These are phyloP conservation scores for Coturnix japonica DNA, from an alignment of 2,113 vertebrate genomes.

Conservation along the genomic window DNA sequence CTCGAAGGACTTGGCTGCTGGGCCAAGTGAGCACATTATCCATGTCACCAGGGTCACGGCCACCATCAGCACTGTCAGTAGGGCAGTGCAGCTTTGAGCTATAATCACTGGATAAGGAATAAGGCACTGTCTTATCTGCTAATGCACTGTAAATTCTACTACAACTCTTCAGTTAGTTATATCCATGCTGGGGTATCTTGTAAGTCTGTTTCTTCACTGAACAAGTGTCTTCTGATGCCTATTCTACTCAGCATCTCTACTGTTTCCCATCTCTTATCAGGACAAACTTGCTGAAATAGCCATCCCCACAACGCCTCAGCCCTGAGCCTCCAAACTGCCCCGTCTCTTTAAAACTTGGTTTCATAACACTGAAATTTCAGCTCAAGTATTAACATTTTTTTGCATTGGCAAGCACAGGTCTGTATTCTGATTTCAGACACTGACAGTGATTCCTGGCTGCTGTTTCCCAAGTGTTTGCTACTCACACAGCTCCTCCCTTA, in stretches of 20 bases:
- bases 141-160: neutral
- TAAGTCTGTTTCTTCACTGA: neutral
- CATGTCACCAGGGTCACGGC: neutral
- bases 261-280: neutral
- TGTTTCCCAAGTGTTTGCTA: neutral
- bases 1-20: neutral
- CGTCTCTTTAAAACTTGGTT: neutral
- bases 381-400: neutral
- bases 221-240: rapidly evolving
- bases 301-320: rapidly evolving
- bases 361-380: slow-evolving; percentile 1
- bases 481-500: neutral
- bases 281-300: neutral
- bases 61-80: neutral
- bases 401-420: neutral
- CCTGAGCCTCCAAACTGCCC: rapidly evolving
- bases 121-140: neutral
- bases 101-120: neutral
- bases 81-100: neutral
- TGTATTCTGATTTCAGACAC: neutral
- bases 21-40: neutral
- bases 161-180: neutral
- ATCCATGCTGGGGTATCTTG: rapidly evolving
- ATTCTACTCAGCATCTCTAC: rapidly evolving
- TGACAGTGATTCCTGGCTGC: neutral